These are phyloP conservation scores for Orgyia antiqua DNA, from an alignment of 2,888 invertebrate species.

Conservation along the genomic window DNA sequence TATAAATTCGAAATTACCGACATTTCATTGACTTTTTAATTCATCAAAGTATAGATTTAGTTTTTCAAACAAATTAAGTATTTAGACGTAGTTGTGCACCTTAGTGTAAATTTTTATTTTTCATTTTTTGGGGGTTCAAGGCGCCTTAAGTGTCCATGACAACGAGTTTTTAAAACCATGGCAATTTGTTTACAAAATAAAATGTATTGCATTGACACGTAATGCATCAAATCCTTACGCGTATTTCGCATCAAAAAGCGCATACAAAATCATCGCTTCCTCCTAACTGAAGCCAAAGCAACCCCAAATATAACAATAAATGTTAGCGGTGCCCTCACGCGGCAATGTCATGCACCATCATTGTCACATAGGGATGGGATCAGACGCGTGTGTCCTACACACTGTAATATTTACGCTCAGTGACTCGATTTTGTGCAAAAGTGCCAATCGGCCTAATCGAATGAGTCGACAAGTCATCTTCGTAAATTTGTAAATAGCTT, in stretches of 20 bases:
- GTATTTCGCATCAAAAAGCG: conserved; percentile 15
- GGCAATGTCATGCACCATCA: conserved; percentile 33
- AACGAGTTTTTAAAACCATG: too few relatives aligned
- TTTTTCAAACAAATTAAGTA: too few relatives aligned
- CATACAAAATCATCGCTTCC: conserved; percentile 10
- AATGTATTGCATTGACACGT: too few relatives aligned
- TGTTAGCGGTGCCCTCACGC: conserved; percentile 1
- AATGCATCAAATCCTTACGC: conserved; percentile 7
- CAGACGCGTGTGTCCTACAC: conserved; percentile 21
- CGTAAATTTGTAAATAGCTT: too few relatives aligned
- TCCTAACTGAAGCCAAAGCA: conserved; percentile 3
- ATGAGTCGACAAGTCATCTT: conserved; percentile 6
- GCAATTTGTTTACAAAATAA: too few relatives aligned
- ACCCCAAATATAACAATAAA: conserved; percentile 9
- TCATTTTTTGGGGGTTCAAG: too few relatives aligned
- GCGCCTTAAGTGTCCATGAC: too few relatives aligned
- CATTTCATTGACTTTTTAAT: too few relatives aligned
- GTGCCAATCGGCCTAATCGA: conserved; percentile 20
- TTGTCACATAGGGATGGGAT: conserved; percentile 35
- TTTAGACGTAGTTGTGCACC: too few relatives aligned
- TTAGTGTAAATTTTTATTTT: too few relatives aligned
- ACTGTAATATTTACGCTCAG: conserved; percentile 31
- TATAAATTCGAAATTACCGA: too few relatives aligned
- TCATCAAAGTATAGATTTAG: too few relatives aligned
- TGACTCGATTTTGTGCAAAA: conserved; percentile 24